Conservation (phyloP, 2,888 invertebrate genomes). For the Herminia tarsipennalis region DNA sequence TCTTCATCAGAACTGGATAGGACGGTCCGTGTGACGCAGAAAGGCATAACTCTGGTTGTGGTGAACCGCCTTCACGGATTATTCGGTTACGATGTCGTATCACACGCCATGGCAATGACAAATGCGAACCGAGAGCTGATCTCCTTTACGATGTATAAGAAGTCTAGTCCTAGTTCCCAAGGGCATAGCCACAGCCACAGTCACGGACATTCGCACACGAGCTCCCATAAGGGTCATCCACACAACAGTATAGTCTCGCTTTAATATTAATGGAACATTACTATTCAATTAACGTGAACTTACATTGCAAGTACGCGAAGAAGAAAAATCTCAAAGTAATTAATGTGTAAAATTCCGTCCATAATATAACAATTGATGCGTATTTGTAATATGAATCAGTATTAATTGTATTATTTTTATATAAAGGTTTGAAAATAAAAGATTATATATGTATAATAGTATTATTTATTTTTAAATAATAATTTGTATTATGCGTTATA, state of each 20-base stretch:
- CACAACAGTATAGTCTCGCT: slow-evolving; percentile 69
- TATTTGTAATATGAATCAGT: slow-evolving; percentile 7
- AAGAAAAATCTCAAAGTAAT: slow-evolving; percentile 18
- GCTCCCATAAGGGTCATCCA: slow-evolving; percentile 24
- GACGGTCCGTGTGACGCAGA: slow-evolving; percentile 73
- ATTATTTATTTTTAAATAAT: slow-evolving; percentile 32
- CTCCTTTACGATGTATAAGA: slow-evolving; percentile 82
- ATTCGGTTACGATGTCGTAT: slow-evolving; percentile 80
- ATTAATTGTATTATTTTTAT: background rate
- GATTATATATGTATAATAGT: slow-evolving; percentile 20
- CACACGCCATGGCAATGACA: slow-evolving; percentile 82
- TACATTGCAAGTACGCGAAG: background rate
- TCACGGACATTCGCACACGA: slow-evolving; percentile 49
- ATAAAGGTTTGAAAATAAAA: slow-evolving; percentile 29
- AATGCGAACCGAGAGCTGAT: slow-evolving; percentile 79
- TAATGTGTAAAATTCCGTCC: slow-evolving; percentile 21
- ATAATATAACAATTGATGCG: slow-evolving; percentile 7
- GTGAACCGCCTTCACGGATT: slow-evolving; percentile 78
- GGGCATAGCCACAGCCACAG: slow-evolving; percentile 56
- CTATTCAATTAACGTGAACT: slow-evolving; percentile 12
- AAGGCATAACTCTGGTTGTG: slow-evolving; percentile 74
- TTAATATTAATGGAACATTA: slow-evolving; percentile 39
- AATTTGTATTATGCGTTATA: slow-evolving; percentile 31
- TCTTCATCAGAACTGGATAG: slow-evolving; percentile 64
- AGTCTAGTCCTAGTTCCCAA: slow-evolving; percentile 59